A percentile compares a stretch with the other conserved stretches of the same genome.
These are phyloP conservation scores for Cheilinus undulatus DNA, from an alignment of 2,113 vertebrate species.

Conservation along the genomic window DNA sequence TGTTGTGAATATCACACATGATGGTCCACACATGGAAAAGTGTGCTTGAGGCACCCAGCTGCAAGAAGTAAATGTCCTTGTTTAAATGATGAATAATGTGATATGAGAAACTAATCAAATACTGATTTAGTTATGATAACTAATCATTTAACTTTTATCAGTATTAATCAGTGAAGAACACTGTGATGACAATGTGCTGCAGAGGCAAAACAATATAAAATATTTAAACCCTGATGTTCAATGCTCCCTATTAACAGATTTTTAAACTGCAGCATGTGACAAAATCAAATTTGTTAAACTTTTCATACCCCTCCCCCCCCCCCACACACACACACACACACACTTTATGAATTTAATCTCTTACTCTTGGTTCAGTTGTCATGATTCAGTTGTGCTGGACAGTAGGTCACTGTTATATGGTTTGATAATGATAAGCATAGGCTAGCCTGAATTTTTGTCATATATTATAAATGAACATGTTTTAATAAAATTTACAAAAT, in stretches of 20 bases:
- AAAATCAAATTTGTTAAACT: too few relatives aligned
- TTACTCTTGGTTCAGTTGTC: neutral
- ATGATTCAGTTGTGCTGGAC: constrained; percentile 52
- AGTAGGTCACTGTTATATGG: constrained; percentile 52
- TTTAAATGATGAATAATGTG: neutral
- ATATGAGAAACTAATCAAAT: too few relatives aligned
- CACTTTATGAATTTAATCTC: constrained; percentile 39
- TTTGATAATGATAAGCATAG: constrained; percentile 67
- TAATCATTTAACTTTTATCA: too few relatives aligned
- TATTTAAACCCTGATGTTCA: too few relatives aligned
- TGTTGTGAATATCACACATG: constrained; percentile 65
- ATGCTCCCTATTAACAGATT: too few relatives aligned
- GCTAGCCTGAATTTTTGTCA: constrained; percentile 69
- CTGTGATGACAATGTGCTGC: neutral
- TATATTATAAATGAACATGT: constrained; percentile 75
- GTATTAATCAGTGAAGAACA: constrained; percentile 1
- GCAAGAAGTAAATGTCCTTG: constrained; percentile 3
- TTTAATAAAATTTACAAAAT: constrained; percentile 80
- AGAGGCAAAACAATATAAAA: too few relatives aligned
- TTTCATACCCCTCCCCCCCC: constrained; percentile 44
- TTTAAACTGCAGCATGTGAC: constrained; percentile 43
- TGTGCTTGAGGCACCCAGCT: constrained; percentile 15
- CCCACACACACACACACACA: too few relatives aligned
- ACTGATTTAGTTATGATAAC: too few relatives aligned
- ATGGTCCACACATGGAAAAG: constrained; percentile 34